A percentile compares a stretch with the other conserved stretches of the same genome.
These are phyloP conservation scores for Drosophila asahinai DNA, from an alignment of 1,140 invertebrate species.

Conservation along the genomic window DNA sequence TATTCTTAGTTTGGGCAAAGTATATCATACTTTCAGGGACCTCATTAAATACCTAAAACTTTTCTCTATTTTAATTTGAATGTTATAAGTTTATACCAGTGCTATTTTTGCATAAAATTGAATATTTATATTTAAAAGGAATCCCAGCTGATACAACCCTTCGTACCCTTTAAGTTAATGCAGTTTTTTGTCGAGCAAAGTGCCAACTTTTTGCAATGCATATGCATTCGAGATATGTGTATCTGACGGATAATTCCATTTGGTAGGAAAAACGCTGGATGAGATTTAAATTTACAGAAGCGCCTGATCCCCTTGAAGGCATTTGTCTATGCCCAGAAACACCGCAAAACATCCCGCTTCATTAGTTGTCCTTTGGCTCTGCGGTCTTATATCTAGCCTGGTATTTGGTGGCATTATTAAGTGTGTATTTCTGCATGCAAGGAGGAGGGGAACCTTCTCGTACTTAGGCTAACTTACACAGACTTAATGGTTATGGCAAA, in stretches of 20 bases:
- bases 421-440: constrained; percentile 49
- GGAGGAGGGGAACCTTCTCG: constrained; percentile 45
- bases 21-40: too few relatives aligned
- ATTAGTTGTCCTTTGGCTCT: constrained; percentile 15
- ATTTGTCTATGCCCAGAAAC: constrained; percentile 15
- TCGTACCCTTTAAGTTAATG: neutral
- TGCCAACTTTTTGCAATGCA: constrained; percentile 9
- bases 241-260: constrained; percentile 37
- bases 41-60: too few relatives aligned
- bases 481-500: constrained; percentile 56
- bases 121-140: too few relatives aligned
- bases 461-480: constrained; percentile 69
- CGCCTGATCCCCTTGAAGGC: constrained; percentile 21
- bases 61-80: too few relatives aligned
- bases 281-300: constrained; percentile 35
- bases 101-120: too few relatives aligned
- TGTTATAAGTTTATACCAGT: too few relatives aligned
- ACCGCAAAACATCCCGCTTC: constrained; percentile 24
- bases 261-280: constrained; percentile 27
- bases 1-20: too few relatives aligned
- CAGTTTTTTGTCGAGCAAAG: constrained; percentile 11
- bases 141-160: neutral
- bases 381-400: constrained; percentile 10
- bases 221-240: constrained; percentile 7
- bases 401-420: neutral